Evolutionary conservation across 2,797 vertebrate genomes (phyloP), one percentile per base, ranked within the genome.

Genomic region (Halcyon badia): DNA sequence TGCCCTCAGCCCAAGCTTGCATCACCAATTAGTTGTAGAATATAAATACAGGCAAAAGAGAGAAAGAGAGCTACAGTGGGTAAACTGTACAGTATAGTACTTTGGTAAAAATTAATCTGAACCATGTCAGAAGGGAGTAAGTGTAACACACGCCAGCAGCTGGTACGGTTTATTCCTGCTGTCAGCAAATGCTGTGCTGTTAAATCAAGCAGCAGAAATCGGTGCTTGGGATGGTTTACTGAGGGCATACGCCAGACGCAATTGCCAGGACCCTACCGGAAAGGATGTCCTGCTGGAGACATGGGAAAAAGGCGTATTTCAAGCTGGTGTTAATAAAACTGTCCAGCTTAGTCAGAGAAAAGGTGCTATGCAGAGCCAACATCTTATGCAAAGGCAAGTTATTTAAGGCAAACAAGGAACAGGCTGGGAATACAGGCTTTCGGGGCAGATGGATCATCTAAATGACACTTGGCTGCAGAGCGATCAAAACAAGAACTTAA

Each of bases 311-410:
- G 42, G 56, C 33, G 39, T 48, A 78, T 51, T 21, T 46, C 64
- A 86, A 65, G 57, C 75, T 89, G 78, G 52, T 92, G 37, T n/a
- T 54, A 69, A 71, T 83, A 60, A 71, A 83, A 89, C 69, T 17
- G 35, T 54, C 52, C 75, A 75, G 81, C 52, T 85, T 37, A 76
- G 78, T 51, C 78, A 78, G 48, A 77, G 70, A 79, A 93, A 91
- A 13, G 30, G 15, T 68, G 58, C 84, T 51, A 4, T 4, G 20
- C 56, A 87, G 69, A 90, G 96, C 94, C 97, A 97, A 83, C 2
- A 4, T 71, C 88, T 95, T 95, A 96, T 89, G 88, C 75, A 95
- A 94, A 96, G 61, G 78, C 14, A 92, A 96, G 75, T 20, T 94
- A 82, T 75, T 94, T 37, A 48, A 93, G 73, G 96, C 77, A 90